Percentiles rank a stretch among this genome's conserved stretches.
Evolutionary conservation across 2,113 vertebrate genomes (phyloP).

Genomic region (Mesocricetus auratus): DNA sequence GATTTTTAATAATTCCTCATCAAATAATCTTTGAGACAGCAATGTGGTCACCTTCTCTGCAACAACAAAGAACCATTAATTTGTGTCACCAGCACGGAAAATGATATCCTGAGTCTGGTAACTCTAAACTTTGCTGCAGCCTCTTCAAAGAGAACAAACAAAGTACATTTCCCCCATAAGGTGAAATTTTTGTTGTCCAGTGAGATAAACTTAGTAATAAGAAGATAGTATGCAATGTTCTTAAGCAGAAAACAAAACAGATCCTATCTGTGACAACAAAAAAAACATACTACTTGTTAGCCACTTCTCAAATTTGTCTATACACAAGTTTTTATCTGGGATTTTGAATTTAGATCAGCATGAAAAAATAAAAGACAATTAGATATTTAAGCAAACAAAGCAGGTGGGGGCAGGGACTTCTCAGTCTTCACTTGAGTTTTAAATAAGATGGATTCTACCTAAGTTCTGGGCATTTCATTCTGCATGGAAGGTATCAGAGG

Average conservation of each 20-base stretch:
- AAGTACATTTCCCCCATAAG: neutral
- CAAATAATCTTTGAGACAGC: slow-evolving; percentile 42
- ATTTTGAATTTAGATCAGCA: neutral
- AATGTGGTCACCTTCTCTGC: slow-evolving; percentile 41
- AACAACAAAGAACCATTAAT: neutral
- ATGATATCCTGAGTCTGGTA: neutral
- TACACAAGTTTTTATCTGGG: neutral
- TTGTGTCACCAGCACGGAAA: neutral
- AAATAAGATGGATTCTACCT: neutral
- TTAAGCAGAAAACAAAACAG: neutral
- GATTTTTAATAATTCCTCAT: slow-evolving; percentile 76
- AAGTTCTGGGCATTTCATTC: accelerated
- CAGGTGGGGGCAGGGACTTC: neutral
- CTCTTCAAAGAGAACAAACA: neutral
- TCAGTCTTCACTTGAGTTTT: neutral
- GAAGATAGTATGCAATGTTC: neutral
- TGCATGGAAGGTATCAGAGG: neutral
- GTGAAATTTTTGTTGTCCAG: neutral
- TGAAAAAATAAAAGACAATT: neutral
- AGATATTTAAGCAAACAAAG: neutral
- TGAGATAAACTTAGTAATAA: neutral
- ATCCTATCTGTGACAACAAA: neutral
- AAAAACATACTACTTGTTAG: neutral
- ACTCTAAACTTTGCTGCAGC: neutral
- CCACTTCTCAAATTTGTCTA: neutral